These are phyloP conservation scores for Euplexia lucipara DNA, from an alignment of 2,888 invertebrate species.

Conservation along the genomic window DNA sequence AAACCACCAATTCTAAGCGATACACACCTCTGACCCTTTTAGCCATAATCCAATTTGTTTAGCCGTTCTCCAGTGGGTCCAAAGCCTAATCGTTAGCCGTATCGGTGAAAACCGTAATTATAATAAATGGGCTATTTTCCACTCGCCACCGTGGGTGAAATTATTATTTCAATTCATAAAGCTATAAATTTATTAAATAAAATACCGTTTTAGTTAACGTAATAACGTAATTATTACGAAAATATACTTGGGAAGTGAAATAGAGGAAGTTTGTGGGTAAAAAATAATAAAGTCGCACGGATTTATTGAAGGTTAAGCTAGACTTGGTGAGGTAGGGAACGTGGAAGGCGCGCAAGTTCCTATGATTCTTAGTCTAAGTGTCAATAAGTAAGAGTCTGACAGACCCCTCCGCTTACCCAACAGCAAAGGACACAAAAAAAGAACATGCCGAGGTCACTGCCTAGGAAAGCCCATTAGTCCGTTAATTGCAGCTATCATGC, in stretches of 20 bases:
- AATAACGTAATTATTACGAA: constrained; percentile 11
- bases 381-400: too few relatives aligned
- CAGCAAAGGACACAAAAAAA: too few relatives aligned
- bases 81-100: constrained; percentile 46
- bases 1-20: constrained; percentile 24
- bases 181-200: constrained; percentile 57
- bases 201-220: constrained; percentile 29
- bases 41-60: constrained; percentile 43
- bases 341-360: too few relatives aligned
- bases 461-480: too few relatives aligned
- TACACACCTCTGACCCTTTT: constrained; percentile 45
- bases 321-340: too few relatives aligned
- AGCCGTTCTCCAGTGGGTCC: constrained; percentile 24
- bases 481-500: too few relatives aligned
- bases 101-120: constrained; percentile 60
- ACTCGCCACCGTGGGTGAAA: constrained; percentile 30
- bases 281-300: too few relatives aligned
- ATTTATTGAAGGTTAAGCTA: too few relatives aligned
- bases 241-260: background rate
- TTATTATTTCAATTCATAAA: constrained; percentile 64
- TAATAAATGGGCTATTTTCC: constrained; percentile 60
- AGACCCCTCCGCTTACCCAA: too few relatives aligned
- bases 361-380: too few relatives aligned
- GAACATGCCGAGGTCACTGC: too few relatives aligned
- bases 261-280: too few relatives aligned